phyloP scores from a whole-genome alignment of 2,797 vertebrate genomes.

The Cynodonichthys magdalenae region DNA sequence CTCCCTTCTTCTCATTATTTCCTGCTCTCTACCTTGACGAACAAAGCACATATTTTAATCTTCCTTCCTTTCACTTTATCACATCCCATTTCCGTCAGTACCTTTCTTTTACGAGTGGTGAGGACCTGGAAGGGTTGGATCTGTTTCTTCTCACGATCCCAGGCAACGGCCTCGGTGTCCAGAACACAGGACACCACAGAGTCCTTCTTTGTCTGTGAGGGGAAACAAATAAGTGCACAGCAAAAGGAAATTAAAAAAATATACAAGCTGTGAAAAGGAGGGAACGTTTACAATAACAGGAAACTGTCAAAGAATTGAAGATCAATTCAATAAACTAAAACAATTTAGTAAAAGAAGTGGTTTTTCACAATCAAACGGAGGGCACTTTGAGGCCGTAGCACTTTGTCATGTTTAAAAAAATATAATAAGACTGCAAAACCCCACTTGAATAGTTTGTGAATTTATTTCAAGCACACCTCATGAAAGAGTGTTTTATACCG shows the following conservation, averaged over 20 bases:
- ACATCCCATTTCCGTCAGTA: slow-evolving; percentile 39
- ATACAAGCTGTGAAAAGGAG: not conserved
- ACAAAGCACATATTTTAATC: slow-evolving; percentile 16
- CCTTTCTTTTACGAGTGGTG: slow-evolving; percentile 92
- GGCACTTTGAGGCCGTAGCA: slow-evolving; percentile 18
- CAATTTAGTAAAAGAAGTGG: slow-evolving; percentile 16
- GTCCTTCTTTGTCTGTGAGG: slow-evolving; percentile 82
- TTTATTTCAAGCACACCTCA: not conserved
- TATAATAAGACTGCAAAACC: not conserved
- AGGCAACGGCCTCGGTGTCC: slow-evolving; percentile 90
- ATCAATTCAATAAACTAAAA: slow-evolving; percentile 14
- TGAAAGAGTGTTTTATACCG: not conserved
- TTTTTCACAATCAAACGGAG: slow-evolving; percentile 18
- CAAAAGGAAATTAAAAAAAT: slow-evolving; percentile 4
- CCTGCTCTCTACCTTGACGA: slow-evolving; percentile 10
- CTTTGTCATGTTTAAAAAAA: slow-evolving; percentile 1
- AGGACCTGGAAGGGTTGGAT: slow-evolving; percentile 94
- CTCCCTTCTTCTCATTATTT: slow-evolving; percentile 35
- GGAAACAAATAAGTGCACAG: not conserved
- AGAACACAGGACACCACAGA: slow-evolving; percentile 87
- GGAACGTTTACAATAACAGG: slow-evolving; percentile 6
- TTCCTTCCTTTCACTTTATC: not conserved
- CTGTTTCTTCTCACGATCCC: slow-evolving; percentile 89
- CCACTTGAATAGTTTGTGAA: not conserved
- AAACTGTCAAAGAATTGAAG: slow-evolving; percentile 8